These are phyloP conservation scores for Cenopis cana DNA, from an alignment of 2,888 invertebrate genomes.

Conservation along the genomic window DNA sequence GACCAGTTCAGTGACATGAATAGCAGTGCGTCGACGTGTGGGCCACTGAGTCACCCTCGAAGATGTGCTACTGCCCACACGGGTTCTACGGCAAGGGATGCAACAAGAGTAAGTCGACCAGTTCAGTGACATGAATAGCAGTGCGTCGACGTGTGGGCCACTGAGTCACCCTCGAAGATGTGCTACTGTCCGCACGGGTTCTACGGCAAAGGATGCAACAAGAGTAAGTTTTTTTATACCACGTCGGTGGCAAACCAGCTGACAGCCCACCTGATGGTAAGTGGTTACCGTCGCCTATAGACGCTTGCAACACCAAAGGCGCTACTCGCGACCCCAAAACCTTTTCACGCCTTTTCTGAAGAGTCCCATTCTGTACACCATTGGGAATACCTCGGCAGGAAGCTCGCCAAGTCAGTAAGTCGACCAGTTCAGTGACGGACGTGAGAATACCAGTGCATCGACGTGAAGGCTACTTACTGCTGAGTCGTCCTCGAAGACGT, in stretches of 20 bases:
- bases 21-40: constrained; percentile 92
- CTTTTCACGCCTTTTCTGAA: too few relatives aligned
- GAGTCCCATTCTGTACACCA: too few relatives aligned
- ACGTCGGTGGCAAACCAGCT: too few relatives aligned
- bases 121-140: constrained; percentile 89
- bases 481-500: too few relatives aligned
- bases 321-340: too few relatives aligned
- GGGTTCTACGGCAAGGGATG: constrained; percentile 96
- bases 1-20: constrained; percentile 91
- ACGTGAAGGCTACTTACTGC: too few relatives aligned
- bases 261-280: too few relatives aligned
- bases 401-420: too few relatives aligned
- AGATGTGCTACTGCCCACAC: constrained; percentile 95
- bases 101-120: constrained; percentile 91
- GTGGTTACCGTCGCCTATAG: too few relatives aligned
- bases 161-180: constrained; percentile 91
- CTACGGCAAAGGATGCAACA: constrained; percentile 93
- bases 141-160: constrained; percentile 92
- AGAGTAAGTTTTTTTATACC: too few relatives aligned
- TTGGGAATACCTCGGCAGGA: too few relatives aligned
- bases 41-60: constrained; percentile 92
- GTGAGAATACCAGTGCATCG: constrained; percentile 93
- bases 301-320: too few relatives aligned
- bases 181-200: constrained; percentile 97
- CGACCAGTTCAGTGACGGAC: constrained; percentile 87